Percentiles rank a stretch among this genome's conserved stretches.
Conservation (phyloP, 2,888 invertebrate genomes). For the Pocota personata region DNA sequence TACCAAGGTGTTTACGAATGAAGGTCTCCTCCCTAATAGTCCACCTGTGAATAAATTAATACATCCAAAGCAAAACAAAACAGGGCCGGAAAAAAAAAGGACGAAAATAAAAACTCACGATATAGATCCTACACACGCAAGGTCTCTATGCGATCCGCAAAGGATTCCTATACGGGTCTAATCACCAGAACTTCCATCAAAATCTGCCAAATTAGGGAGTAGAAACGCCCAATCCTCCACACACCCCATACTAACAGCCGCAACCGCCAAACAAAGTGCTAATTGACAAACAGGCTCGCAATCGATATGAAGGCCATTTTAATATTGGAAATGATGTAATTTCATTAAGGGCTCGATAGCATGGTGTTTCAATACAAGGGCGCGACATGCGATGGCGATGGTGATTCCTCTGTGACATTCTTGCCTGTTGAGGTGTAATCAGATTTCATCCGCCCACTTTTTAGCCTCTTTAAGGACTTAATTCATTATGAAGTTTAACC, state of each 20-base stretch:
- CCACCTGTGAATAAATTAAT: slow-evolving; percentile 67
- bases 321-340: slow-evolving; percentile 73
- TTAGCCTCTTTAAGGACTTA: slow-evolving; percentile 47
- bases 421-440: slow-evolving; percentile 64
- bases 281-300: slow-evolving; percentile 69
- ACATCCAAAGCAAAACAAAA: slow-evolving; percentile 47
- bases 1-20: slow-evolving; percentile 14
- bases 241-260: slow-evolving; percentile 29
- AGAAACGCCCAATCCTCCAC: slow-evolving; percentile 50
- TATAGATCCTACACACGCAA: slow-evolving; percentile 63
- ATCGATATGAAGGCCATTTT: slow-evolving; percentile 67
- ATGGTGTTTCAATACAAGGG: slow-evolving; percentile 12
- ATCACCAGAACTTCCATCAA: slow-evolving; percentile 63
- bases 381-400: slow-evolving; percentile 58
- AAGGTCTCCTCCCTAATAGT: slow-evolving; percentile 5
- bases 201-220: slow-evolving; percentile 70
- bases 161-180: slow-evolving; percentile 52
- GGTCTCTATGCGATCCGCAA: slow-evolving; percentile 34
- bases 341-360: slow-evolving; percentile 61
- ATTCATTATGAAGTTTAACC: slow-evolving; percentile 53
- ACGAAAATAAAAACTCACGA: slow-evolving; percentile 33
- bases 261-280: slow-evolving; percentile 53
- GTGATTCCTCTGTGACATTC: slow-evolving; percentile 44
- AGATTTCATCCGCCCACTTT: slow-evolving; percentile 28
- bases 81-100: background rate